Percentiles rank a stretch among this genome's conserved stretches.
Evolutionary conservation across 2,888 invertebrate genomes (phyloP).

Genomic region (Rhagium mordax): DNA sequence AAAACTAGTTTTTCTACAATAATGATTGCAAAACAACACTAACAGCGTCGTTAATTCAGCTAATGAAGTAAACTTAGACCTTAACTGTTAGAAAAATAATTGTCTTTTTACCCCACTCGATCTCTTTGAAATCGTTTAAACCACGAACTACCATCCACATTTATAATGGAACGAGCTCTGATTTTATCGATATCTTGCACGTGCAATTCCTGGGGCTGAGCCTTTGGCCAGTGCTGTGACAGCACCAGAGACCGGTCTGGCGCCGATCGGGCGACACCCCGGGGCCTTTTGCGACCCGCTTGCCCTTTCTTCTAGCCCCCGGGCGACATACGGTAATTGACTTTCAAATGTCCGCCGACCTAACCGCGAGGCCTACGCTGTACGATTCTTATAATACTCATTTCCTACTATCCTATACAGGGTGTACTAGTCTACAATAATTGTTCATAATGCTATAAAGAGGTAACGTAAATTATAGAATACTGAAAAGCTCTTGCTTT

Average conservation of each 20-base stretch:
- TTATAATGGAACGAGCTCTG: constrained; percentile 13
- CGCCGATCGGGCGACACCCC: constrained; percentile 63
- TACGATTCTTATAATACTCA: constrained; percentile 5
- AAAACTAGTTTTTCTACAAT: background rate
- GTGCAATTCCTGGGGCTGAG: constrained; percentile 39
- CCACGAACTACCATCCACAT: background rate
- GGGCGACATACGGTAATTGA: constrained; percentile 60
- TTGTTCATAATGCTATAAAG: too few species aligned
- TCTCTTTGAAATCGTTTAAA: background rate
- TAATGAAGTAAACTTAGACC: background rate
- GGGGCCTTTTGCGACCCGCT: constrained; percentile 61
- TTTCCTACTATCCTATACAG: constrained; percentile 3
- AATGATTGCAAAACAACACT: background rate
- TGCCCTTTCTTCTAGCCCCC: constrained; percentile 60
- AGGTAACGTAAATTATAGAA: too few species aligned
- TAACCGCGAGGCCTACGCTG: constrained; percentile 29
- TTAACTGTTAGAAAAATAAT: background rate
- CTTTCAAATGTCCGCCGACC: constrained; percentile 58
- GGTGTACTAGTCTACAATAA: background rate
- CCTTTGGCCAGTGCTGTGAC: constrained; percentile 41
- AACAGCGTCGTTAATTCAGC: background rate
- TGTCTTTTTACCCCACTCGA: background rate
- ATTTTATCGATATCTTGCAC: constrained; percentile 42
- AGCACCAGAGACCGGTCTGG: constrained; percentile 57
- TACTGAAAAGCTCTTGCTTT: too few species aligned